A percentile compares a stretch with the other conserved stretches of the same genome.
Conservation (phyloP, 1,140 invertebrate species). For the Megalonaias nervosa region DNA sequence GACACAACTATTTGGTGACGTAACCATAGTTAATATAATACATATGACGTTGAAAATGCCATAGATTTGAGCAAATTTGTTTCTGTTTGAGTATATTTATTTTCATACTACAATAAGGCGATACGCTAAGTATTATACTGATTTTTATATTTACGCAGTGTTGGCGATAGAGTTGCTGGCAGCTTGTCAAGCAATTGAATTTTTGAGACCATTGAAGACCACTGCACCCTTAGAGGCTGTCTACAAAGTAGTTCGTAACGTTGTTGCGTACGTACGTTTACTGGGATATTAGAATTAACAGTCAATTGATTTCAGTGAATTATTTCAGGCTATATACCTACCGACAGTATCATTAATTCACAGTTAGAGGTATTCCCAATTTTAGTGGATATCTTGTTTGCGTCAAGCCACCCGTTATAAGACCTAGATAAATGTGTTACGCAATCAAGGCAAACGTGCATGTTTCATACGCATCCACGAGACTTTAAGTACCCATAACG, state of each 20-base stretch:
- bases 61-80: not conserved
- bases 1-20: not conserved
- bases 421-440: not conserved
- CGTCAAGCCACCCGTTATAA: not conserved
- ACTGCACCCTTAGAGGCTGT: constrained; percentile 81
- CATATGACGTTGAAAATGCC: not conserved
- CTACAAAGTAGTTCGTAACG: constrained; percentile 76
- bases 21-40: not conserved
- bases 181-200: constrained; percentile 84
- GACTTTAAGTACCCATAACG: too few species aligned
- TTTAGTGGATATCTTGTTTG: not conserved
- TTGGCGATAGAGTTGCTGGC: constrained; percentile 81
- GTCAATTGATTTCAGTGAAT: not conserved
- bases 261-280: constrained; percentile 47
- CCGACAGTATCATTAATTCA: not conserved
- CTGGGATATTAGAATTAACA: not conserved
- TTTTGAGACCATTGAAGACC: constrained; percentile 80
- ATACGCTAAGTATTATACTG: too few species aligned
- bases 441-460: too few species aligned
- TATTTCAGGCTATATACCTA: not conserved
- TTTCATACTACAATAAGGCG: not conserved
- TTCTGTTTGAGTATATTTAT: not conserved
- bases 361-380: not conserved
- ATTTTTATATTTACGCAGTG: constrained; percentile 68
- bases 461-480: too few species aligned